Evolutionary conservation across 2,888 invertebrate species (phyloP).

Genomic region (Melanophora roralis): DNA sequence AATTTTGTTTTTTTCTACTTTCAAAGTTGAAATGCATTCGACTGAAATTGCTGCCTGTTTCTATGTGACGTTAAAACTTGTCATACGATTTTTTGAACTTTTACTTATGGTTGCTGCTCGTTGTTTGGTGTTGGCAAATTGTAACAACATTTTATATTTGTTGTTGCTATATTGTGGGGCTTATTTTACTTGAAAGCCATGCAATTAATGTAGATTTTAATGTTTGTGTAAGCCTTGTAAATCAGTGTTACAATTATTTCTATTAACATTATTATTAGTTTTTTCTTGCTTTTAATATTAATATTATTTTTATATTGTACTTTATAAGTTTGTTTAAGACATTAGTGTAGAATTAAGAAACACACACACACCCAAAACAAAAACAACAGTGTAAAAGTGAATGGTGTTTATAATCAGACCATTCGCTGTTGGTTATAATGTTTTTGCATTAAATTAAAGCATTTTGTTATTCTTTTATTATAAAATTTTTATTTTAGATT

Average conservation of each 20-base stretch:
- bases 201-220: slow-evolving; percentile 50
- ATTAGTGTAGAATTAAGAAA: background rate
- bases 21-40: slow-evolving; percentile 13
- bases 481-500: slow-evolving; percentile 5
- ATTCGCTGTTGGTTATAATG: background rate
- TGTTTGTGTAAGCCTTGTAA: slow-evolving; percentile 52
- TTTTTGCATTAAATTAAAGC: slow-evolving; percentile 16
- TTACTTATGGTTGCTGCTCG: background rate
- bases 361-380: no score
- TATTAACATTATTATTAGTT: slow-evolving; percentile 43
- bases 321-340: background rate
- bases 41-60: slow-evolving; percentile 24
- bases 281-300: background rate
- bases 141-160: slow-evolving; percentile 2
- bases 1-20: slow-evolving; percentile 6
- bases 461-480: slow-evolving; percentile 29
- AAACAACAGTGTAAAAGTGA: slow-evolving; percentile 41
- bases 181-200: slow-evolving; percentile 28
- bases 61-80: slow-evolving; percentile 28
- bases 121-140: background rate
- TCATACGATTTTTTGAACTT: slow-evolving; percentile 34
- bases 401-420: slow-evolving; percentile 20
- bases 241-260: slow-evolving; percentile 50
- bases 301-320: background rate
- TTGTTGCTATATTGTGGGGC: background rate